phyloP scores from a whole-genome alignment of 2,888 invertebrate genomes.

The Abrostola tripartita region DNA sequence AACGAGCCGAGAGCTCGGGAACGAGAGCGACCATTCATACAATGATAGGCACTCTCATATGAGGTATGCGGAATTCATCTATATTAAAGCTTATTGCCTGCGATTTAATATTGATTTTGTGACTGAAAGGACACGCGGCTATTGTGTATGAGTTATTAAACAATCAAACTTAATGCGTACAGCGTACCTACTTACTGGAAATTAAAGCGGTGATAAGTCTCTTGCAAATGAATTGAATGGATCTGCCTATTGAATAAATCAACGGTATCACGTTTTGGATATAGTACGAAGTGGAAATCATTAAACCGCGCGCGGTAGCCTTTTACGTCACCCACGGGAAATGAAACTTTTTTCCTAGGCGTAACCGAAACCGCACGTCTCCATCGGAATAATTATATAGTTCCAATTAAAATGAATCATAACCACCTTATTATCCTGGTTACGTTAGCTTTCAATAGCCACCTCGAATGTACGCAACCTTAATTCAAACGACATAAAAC shows the following conservation, averaged over 20 bases:
- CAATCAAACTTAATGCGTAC: background rate
- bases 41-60: slow-evolving; percentile 38
- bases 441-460: slow-evolving; percentile 37
- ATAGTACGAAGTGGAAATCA: background rate
- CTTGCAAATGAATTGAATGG: background rate
- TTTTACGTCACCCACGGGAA: slow-evolving; percentile 40
- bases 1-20: slow-evolving; percentile 15
- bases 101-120: slow-evolving; percentile 18
- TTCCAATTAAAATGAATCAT: slow-evolving; percentile 47
- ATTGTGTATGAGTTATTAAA: background rate
- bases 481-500: slow-evolving; percentile 47
- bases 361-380: slow-evolving; percentile 33
- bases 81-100: slow-evolving; percentile 40
- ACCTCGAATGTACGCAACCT: slow-evolving; percentile 47
- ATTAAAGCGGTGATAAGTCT: background rate
- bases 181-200: background rate
- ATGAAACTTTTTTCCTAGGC: slow-evolving; percentile 25
- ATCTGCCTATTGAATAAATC: too few relatives aligned
- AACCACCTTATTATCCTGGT: slow-evolving; percentile 35
- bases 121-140: background rate
- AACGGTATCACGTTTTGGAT: too few relatives aligned
- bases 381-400: background rate
- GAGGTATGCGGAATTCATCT: slow-evolving; percentile 39
- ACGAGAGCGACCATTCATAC: slow-evolving; percentile 33
- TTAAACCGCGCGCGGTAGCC: background rate